These are phyloP conservation scores for Knipowitschia caucasica DNA, from an alignment of 2,797 vertebrate species.

Conservation along the genomic window DNA sequence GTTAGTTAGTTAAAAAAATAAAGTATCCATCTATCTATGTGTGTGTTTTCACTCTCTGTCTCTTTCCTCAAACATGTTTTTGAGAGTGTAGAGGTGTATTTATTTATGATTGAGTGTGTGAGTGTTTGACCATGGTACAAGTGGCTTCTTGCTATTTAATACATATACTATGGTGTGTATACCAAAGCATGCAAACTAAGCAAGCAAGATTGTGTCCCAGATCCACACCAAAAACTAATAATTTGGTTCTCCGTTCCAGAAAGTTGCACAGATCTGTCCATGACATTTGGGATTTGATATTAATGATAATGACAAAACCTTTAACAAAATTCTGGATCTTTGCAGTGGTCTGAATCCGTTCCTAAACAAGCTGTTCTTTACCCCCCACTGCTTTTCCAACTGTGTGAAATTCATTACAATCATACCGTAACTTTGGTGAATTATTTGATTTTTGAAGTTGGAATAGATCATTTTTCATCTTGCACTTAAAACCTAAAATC, in stretches of 20 bases:
- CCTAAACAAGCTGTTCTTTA: slow-evolving; percentile 3
- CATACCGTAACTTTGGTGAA: background rate
- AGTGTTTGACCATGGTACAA: too few species aligned
- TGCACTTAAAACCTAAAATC: too few species aligned
- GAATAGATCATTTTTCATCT: too few species aligned
- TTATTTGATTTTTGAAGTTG: too few species aligned
- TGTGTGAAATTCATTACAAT: background rate
- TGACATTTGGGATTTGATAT: slow-evolving; percentile 4
- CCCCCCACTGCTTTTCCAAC: background rate
- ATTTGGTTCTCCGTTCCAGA: background rate
- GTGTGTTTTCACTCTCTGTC: too few species aligned
- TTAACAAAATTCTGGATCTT: slow-evolving; percentile 1
- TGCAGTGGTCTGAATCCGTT: background rate
- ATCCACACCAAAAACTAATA: background rate
- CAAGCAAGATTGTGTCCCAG: background rate
- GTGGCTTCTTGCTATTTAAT: too few species aligned
- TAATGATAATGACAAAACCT: slow-evolving; percentile 9
- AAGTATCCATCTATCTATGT: too few species aligned
- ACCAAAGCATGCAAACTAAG: background rate
- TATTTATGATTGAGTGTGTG: too few species aligned
- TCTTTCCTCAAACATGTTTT: too few species aligned
- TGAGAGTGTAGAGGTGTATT: too few species aligned
- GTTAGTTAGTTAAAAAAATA: too few species aligned
- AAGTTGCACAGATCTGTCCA: background rate
- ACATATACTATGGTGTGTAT: too few species aligned